phyloP scores from a whole-genome alignment of 2,113 vertebrate species.

The Hypocryptadius cinnamomeus region DNA sequence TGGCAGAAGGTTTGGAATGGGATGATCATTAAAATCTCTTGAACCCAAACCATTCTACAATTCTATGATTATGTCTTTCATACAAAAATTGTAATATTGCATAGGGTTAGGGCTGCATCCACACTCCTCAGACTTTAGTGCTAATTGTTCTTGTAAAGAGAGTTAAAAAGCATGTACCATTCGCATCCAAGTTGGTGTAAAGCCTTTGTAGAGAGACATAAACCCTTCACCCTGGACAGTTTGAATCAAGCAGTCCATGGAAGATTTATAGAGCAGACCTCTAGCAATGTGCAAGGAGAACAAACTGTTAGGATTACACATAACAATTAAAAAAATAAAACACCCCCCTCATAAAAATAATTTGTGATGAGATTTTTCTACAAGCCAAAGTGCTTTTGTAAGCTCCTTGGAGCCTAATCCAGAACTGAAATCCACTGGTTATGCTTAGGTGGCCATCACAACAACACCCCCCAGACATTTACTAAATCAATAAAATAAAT shows the following conservation, averaged over 20 bases:
- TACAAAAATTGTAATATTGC: neutral
- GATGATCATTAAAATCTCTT: neutral
- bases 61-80: neutral
- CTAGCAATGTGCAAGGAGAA: constrained; percentile 49
- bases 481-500: neutral
- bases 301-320: neutral
- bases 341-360: neutral
- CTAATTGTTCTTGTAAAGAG: neutral
- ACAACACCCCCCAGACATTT: neutral
- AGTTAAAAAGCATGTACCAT: constrained; percentile 68
- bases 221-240: constrained; percentile 77
- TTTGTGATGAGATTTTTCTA: neutral
- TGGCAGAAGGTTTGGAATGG: neutral
- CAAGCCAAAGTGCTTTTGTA: neutral
- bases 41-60: neutral
- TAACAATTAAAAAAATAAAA: neutral
- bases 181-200: constrained; percentile 82
- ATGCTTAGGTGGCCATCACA: neutral
- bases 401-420: neutral
- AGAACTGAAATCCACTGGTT: neutral
- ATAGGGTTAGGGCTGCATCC: neutral
- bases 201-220: constrained; percentile 83
- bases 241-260: constrained; percentile 77
- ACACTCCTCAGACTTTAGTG: neutral
- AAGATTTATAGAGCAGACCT: constrained; percentile 81